Evolutionary conservation across 2,888 invertebrate genomes (phyloP), one percentile per base, ranked within the genome.

Genomic region (Pristionchus japonicus): DNA sequence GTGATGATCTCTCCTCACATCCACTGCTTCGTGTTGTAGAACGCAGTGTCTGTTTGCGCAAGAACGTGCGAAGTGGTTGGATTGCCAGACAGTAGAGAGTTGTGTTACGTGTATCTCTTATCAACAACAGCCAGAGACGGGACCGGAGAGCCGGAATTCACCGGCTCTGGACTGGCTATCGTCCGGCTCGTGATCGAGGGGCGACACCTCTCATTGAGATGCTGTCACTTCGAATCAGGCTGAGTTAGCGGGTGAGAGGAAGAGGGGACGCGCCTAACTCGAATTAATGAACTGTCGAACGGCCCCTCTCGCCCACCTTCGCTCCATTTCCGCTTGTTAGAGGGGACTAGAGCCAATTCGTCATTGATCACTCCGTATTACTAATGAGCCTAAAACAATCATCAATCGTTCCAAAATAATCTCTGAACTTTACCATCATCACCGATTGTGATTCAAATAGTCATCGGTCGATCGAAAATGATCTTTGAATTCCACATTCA

Each of bases 261-360:
- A 27, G 20, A 31, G 27, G 27, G 15, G 64, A 9, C 20, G 11
- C 70, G 70, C 77, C 27, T 77, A 77, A 77, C 77, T 23, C 77
- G 40, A 77, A 77, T 77, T 77, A 77, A 77, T 77, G 77, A 77
- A 77, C 77, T 77, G 77, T 17, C 77, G 77, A 77, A 77, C 77
- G 43, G 13, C 20, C 43, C 9, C 23, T 23, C 13, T 27, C 40
- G 70, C 70, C 64, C 64, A 64, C 64, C 64, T 31, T 64, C 13
- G 27, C 70, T 17, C 23, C 7, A 37, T 70, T 70, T 70, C 70
- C 70, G 70, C 37, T 57, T 57, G 17, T 52, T 67, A 70, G 27
- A 64, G 61, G 70, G 31, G 37, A 70, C 7, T 27, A 64, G 57
- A 64, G 27, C 27, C 37, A 74, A 37, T 70, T 37, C 64, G 4